Evolutionary conservation across 64 coral and sea anemone species (phyloP).

Genomic region (Stylophora pistillata): DNA sequence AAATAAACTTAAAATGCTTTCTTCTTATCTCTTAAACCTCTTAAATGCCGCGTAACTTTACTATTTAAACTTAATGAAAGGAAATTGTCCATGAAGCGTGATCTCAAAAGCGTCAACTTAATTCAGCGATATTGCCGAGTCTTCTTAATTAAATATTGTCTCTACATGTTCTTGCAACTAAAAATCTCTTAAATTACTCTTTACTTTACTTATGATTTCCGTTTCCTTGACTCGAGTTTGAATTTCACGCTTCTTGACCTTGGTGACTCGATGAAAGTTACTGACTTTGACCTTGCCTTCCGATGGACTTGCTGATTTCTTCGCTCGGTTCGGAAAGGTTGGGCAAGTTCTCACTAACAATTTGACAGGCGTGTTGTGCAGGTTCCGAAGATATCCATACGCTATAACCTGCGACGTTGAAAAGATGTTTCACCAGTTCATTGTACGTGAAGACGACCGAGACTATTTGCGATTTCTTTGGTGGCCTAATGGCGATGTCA

Average conservation of each 20-base stretch:
- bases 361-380: not conserved
- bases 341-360: too few relatives aligned
- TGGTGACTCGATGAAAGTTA: constrained; percentile 17
- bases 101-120: too few relatives aligned
- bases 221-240: not conserved
- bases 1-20: not conserved
- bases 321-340: too few relatives aligned
- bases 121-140: not conserved
- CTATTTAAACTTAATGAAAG: too few relatives aligned
- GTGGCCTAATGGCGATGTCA: not conserved
- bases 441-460: not conserved
- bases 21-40: constrained; percentile 8
- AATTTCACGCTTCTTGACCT: constrained; percentile 16
- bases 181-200: not conserved
- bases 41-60: not conserved
- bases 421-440: constrained; percentile 11
- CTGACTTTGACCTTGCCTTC: not conserved
- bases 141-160: not conserved
- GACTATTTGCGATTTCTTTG: not conserved
- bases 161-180: constrained; percentile 26
- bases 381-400: constrained; percentile 18
- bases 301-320: constrained; percentile 6
- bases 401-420: not conserved
- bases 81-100: not conserved
- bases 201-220: not conserved